Percentiles rank a stretch among this genome's conserved stretches.
phyloP scores from a whole-genome alignment of 1,140 invertebrate genomes.

The Helicoverpa zea region DNA sequence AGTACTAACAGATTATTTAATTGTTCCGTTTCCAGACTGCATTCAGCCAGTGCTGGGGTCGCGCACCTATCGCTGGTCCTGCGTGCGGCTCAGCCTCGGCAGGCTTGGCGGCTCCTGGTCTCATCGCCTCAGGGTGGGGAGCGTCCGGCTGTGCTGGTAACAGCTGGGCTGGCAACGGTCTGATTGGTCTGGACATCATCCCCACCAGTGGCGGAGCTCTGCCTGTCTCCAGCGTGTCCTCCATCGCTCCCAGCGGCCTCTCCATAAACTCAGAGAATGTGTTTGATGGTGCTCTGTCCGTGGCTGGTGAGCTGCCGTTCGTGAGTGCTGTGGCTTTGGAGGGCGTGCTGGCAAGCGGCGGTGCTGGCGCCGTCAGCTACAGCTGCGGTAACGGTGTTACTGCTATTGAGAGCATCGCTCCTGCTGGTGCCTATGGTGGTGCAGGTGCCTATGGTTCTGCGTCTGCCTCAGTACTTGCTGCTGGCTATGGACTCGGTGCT shows the following conservation, averaged over 20 bases:
- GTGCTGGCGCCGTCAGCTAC: too few relatives aligned
- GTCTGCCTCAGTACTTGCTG: conserved; percentile 14
- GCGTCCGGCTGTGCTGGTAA: not conserved
- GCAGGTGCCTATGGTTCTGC: conserved; percentile 6
- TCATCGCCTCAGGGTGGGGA: not conserved
- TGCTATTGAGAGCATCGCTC: conserved; percentile 25
- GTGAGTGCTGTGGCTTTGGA: too few relatives aligned
- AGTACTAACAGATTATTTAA: not conserved
- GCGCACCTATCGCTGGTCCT: not conserved
- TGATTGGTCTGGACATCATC: not conserved
- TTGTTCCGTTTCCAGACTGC: not conserved
- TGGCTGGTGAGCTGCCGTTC: too few relatives aligned
- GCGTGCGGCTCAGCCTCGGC: too few relatives aligned
- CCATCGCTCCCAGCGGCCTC: too few relatives aligned
- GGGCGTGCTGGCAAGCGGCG: too few relatives aligned
- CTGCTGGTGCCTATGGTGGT: not conserved
- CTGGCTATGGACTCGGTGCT: conserved; percentile 29
- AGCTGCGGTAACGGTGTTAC: not conserved
- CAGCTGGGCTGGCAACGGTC: not conserved
- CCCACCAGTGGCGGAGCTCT: not conserved
- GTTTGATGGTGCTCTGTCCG: too few relatives aligned
- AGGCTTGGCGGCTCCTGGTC: not conserved
- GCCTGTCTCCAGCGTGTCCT: too few relatives aligned
- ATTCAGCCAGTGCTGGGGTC: conserved; percentile 28
- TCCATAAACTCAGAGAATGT: too few relatives aligned